Evolutionary conservation across 1,140 invertebrate genomes (phyloP).

Genomic region (Lasaia peninsularis): DNA sequence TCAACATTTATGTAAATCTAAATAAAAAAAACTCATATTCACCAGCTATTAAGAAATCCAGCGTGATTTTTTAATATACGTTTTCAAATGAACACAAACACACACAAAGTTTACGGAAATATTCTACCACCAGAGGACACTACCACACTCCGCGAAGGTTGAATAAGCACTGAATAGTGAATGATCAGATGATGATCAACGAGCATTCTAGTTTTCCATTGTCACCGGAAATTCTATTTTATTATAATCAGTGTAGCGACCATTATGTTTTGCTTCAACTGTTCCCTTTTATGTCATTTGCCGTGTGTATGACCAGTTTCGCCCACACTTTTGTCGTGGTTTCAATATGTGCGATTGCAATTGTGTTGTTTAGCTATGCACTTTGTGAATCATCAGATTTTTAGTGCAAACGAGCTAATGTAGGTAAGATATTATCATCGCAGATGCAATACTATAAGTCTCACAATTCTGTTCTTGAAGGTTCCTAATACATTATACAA

Average conservation of each 20-base stretch:
- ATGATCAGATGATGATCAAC: conserved; percentile 40
- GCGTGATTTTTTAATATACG: conserved; percentile 45
- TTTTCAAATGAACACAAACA: conserved; percentile 34
- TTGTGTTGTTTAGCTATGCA: background rate
- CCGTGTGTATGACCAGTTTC: conserved; percentile 26
- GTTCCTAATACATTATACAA: too few relatives aligned
- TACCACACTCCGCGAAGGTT: conserved; percentile 24
- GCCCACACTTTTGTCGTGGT: conserved; percentile 26
- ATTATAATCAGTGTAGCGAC: conserved; percentile 22
- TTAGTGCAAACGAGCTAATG: too few relatives aligned
- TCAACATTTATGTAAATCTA: background rate
- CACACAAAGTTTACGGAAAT: conserved; percentile 24
- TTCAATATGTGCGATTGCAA: background rate
- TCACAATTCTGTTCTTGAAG: too few relatives aligned
- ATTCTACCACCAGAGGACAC: conserved; percentile 27
- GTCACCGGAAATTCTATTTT: conserved; percentile 26
- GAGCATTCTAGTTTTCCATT: conserved; percentile 24
- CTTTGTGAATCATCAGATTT: conserved; percentile 4
- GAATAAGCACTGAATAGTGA: conserved; percentile 34
- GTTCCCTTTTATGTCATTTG: conserved; percentile 21
- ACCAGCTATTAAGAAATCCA: conserved; percentile 65
- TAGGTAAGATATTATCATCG: too few relatives aligned
- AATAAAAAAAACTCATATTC: conserved; percentile 19
- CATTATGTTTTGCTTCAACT: conserved; percentile 28
- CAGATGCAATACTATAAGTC: too few relatives aligned